Base-by-base conservation (phyloP, 1,140 invertebrate species). In the Bicyclus anynana region DNA sequence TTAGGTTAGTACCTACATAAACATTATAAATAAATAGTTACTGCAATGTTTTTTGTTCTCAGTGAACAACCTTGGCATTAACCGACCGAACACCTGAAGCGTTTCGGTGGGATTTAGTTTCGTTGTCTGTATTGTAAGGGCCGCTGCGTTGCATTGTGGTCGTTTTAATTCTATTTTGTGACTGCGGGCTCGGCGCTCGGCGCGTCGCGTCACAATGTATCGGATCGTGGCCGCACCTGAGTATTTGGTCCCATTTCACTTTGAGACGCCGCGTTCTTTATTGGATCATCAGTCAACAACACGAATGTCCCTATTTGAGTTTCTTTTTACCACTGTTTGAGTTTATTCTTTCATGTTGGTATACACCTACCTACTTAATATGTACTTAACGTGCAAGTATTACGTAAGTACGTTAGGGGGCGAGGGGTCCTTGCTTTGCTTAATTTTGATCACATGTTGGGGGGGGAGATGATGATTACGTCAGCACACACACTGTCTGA, bases 91-190 rank as follows among this genome's bases (percentile, higher is more conserved):
- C 67, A 70, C 70, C 70, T 73, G 65, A 73, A 67, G 55, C 55
- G 44, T 66, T 65, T 62, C 52, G 63, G 55, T 59, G 55, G 63
- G 69, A 69, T 72, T 72, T 66, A 67, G 53, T 53, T 59, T 52
- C 62, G 63, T 69, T 67, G 64, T 68, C 63, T 59, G 65, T 67
- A 76, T 74, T 77, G 72, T 78, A 75, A 79, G 71, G 69, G 67
- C 71, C 64, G 67, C 61, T 65, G 65, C 64, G 67, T 59, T 65
- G 65, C 75, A 85, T 85, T 83, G 77, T 83, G 73, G 70, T 60
- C 74, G 74, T 82, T 84, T 85, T 82, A 83, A 80, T 79, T 82
- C 74, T 82, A 82, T 85, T 85, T 85, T 84, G 65, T 78, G 80
- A 65, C 65, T 59, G 74, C 72, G 26, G 26, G 29, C 29, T 23